phyloP scores from a whole-genome alignment of 2,113 vertebrate species.

The Siniperca chuatsi region DNA sequence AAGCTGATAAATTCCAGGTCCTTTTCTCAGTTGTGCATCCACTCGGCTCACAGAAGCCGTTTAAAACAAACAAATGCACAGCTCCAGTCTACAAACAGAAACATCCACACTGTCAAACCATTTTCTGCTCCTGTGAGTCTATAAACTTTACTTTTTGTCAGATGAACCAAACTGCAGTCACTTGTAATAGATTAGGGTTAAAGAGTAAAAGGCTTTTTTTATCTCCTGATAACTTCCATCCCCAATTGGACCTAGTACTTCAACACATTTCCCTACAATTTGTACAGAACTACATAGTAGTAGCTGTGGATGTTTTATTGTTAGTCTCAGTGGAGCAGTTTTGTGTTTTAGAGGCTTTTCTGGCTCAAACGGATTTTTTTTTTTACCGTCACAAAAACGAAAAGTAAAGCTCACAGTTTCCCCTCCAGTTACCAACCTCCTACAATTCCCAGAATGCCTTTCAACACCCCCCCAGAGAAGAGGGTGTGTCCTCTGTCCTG shows the following conservation, averaged over 20 bases:
- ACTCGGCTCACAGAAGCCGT: neutral
- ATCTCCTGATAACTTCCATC: too few species aligned
- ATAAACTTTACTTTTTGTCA: neutral
- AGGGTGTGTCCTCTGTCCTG: slow-evolving; percentile 24
- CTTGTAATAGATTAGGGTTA: neutral
- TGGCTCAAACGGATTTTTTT: neutral
- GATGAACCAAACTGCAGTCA: neutral
- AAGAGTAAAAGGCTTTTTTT: neutral
- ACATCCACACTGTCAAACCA: slow-evolving; percentile 6
- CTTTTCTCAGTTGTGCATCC: neutral
- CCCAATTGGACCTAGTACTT: neutral
- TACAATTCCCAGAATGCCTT: slow-evolving; percentile 40
- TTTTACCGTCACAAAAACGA: neutral
- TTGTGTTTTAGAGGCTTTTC: neutral
- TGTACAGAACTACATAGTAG: neutral
- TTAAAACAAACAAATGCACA: neutral
- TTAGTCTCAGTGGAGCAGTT: neutral
- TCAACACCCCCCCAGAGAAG: neutral
- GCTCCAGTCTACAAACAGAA: neutral
- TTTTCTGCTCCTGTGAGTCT: neutral
- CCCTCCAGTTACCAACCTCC: slow-evolving; percentile 5
- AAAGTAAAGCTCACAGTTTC: slow-evolving; percentile 31
- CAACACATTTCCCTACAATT: neutral
- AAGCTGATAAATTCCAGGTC: neutral
- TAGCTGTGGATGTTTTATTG: neutral